Evolutionary conservation across 2,797 vertebrate species (phyloP), one percentile per base, ranked within the genome.

Genomic region (Semotilus atromaculatus): DNA sequence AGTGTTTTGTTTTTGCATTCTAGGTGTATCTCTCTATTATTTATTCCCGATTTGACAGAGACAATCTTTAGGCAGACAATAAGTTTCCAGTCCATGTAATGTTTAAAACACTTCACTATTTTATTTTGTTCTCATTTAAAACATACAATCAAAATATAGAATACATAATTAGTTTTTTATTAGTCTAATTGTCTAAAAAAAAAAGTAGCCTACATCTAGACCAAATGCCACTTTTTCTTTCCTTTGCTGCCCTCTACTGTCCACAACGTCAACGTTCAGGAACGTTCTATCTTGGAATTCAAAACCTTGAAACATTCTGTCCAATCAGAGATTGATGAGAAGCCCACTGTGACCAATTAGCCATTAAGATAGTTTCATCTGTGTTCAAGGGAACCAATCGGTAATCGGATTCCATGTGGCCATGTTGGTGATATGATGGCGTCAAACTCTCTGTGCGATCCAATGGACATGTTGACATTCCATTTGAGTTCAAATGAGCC

Each of bases 191-290:
- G 14, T 62, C n/a, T 31, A 19, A n/a, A n/a, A 58, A 77, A 43
- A 18, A 43, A 18, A 38, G 1, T 5, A n/a, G n/a, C n/a, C n/a
- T n/a, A 53, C 34, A 19, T 55, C 38, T 1, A 74, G 21, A 36
- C 14, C 11, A 51, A 36, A 23, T 60, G 8, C 2, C 4, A 14
- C 45, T 23, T 23, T 83, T 83, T 73, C 51, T 70, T 71, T 66
- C 53, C 38, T 93, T 62, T 95, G 91, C 91, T 90, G 88, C 93
- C 93, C 92, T 91, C 95, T 95, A 85, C 87, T 93, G 94, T 75
- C 74, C 29, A 51, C 1, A 82, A 81, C 10, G 1, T 80, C 64
- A 76, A 55, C 2, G 45, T 86, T 13, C 60, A 16, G 10, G 36
- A 60, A 31, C 81, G 75, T 74, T 51, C 13, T 34, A 18, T 51